Evolutionary conservation across 2,797 vertebrate genomes (phyloP).

Genomic region (Cynodonichthys magdalenae): DNA sequence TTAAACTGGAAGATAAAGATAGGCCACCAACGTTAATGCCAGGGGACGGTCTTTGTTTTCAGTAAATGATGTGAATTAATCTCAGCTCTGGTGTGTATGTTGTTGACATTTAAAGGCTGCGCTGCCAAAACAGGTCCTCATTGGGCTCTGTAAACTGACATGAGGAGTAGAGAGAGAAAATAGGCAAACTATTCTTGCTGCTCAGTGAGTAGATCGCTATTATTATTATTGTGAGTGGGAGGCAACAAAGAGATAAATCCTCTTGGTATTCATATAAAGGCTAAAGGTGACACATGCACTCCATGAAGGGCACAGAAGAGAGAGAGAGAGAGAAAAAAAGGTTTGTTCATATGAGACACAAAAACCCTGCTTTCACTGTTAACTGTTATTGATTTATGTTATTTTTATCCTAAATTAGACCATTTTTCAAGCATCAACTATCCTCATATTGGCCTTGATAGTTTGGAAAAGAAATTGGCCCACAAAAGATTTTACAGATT

Average conservation of each 20-base stretch:
- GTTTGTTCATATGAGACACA: no score
- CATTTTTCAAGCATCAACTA: no score
- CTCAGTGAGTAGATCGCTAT: conserved; percentile 18
- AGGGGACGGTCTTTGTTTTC: conserved; percentile 19
- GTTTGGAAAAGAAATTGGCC: no score
- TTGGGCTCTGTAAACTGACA: conserved; percentile 33
- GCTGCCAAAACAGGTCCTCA: conserved; percentile 28
- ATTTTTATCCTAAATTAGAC: no score
- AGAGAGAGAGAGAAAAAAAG: neutral
- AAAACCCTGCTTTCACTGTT: no score
- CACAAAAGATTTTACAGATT: no score
- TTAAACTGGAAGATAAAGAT: neutral
- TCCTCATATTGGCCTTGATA: no score
- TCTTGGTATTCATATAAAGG: conserved; percentile 34
- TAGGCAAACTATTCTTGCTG: conserved; percentile 17
- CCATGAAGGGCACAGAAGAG: conserved; percentile 12
- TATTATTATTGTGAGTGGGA: conserved; percentile 32
- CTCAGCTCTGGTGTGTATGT: conserved; percentile 1
- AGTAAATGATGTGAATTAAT: conserved; percentile 26
- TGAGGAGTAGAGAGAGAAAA: conserved; percentile 36
- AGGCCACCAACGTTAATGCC: conserved; percentile 8
- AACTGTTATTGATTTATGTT: no score
- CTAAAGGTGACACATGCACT: conserved; percentile 18
- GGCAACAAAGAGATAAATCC: conserved; percentile 9
- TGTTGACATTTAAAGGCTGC: conserved; percentile 53